Evolutionary conservation across 2,113 vertebrate genomes (phyloP).

Genomic region (Carassius auratus): DNA sequence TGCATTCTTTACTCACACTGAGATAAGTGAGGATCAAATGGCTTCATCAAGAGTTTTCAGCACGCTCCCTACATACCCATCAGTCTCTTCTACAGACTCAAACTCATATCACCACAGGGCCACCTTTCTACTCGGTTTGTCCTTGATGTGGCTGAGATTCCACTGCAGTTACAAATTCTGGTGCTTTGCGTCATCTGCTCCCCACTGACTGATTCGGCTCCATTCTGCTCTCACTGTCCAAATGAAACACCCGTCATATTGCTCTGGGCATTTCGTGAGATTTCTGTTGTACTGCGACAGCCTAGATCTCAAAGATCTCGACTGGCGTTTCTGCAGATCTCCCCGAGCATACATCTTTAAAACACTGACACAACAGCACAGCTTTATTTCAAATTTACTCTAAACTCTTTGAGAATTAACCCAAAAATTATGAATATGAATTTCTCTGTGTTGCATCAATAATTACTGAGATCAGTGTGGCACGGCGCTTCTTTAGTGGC

Average conservation of each 20-base stretch:
- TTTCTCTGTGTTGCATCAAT: not conserved
- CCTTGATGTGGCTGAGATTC: conserved; percentile 35
- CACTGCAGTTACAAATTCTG: conserved; percentile 17
- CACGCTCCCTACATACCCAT: not conserved
- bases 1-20: not conserved
- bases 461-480: not conserved
- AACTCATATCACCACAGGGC: not conserved
- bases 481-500: not conserved
- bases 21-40: not conserved
- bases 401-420: not conserved
- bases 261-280: conserved; percentile 42
- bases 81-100: not conserved
- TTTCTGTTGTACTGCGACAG: not conserved
- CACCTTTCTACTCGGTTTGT: not conserved
- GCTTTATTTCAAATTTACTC: not conserved
- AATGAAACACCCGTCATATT: conserved; percentile 25
- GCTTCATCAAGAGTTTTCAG: not conserved
- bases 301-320: conserved; percentile 32
- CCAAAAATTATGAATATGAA: not conserved
- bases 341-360: not conserved
- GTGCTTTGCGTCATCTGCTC: conserved; percentile 19
- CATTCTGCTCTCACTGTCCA: conserved; percentile 21
- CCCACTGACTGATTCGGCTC: conserved; percentile 23
- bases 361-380: conserved; percentile 6
- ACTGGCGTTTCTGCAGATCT: conserved; percentile 35